Conservation (phyloP, 2,797 vertebrate genomes). For the Mormyrops boulengeri region DNA sequence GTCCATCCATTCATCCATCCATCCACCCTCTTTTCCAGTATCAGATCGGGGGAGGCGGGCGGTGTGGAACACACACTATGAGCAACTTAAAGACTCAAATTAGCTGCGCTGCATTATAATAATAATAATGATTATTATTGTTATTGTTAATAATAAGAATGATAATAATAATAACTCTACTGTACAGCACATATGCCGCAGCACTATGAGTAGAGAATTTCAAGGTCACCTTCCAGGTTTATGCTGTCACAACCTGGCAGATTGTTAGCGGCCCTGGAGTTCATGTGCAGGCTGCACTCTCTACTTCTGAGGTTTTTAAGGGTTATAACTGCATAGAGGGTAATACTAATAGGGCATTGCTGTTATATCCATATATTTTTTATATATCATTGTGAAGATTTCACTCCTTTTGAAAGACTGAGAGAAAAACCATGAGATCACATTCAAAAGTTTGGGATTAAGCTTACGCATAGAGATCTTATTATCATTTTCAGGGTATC, state of each 20-base stretch:
- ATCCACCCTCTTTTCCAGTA: constrained; percentile 73
- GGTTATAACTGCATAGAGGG: neutral
- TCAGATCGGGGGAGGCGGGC: constrained; percentile 60
- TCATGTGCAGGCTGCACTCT: neutral
- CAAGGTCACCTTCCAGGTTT: neutral
- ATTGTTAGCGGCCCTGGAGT: neutral
- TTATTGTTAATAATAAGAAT: neutral
- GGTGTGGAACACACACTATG: neutral
- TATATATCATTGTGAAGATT: constrained; percentile 33
- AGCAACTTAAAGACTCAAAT: neutral
- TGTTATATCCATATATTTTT: neutral
- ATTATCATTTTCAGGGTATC: constrained; percentile 76
- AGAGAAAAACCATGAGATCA: constrained; percentile 82
- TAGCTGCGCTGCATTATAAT: neutral
- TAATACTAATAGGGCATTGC: constrained; percentile 52
- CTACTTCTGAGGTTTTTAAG: neutral
- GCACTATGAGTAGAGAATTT: neutral
- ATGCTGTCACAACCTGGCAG: neutral
- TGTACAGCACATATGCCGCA: neutral
- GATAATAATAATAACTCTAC: too few species aligned
- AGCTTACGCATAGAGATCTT: constrained; percentile 77
- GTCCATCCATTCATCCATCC: constrained; percentile 63
- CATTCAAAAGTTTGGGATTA: constrained; percentile 91
- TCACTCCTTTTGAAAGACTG: constrained; percentile 79
- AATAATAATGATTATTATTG: neutral